These are phyloP conservation scores for Falco novaeseelandiae DNA, from an alignment of 2,797 vertebrate species.

Conservation along the genomic window DNA sequence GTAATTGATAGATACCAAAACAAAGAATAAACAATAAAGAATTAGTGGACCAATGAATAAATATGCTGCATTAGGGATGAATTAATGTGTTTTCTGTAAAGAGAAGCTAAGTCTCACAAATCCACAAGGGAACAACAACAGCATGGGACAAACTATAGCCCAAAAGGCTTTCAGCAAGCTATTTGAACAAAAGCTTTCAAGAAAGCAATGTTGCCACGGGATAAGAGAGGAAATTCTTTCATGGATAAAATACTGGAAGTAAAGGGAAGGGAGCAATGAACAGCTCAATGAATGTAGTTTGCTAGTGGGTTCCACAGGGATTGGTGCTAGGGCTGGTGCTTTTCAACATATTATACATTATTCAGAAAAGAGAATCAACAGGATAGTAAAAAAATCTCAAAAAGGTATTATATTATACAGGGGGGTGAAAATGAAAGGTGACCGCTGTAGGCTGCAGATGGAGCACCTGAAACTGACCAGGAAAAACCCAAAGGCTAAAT, in stretches of 20 bases:
- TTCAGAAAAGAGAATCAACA: background rate
- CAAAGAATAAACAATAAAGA: background rate
- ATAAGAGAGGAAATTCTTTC: background rate
- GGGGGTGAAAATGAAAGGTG: background rate
- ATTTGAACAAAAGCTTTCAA: background rate
- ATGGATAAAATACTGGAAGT: background rate
- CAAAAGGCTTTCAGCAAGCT: background rate
- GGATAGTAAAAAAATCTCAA: background rate
- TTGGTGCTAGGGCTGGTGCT: background rate
- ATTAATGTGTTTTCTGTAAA: background rate
- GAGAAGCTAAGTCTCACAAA: background rate
- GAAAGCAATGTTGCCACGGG: background rate
- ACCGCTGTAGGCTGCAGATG: background rate
- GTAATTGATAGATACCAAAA: background rate
- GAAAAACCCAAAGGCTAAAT: background rate
- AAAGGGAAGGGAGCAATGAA: slow-evolving; percentile 3
- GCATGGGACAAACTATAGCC: background rate
- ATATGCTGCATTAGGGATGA: background rate
- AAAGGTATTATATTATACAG: background rate
- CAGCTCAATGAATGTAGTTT: background rate
- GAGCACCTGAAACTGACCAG: background rate
- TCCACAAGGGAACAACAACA: background rate
- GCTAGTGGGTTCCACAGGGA: background rate
- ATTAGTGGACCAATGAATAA: background rate
- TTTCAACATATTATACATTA: slow-evolving; percentile 5